Conservation (phyloP, 2,113 vertebrate genomes). For the Epinephelus cyanopodus region DNA sequence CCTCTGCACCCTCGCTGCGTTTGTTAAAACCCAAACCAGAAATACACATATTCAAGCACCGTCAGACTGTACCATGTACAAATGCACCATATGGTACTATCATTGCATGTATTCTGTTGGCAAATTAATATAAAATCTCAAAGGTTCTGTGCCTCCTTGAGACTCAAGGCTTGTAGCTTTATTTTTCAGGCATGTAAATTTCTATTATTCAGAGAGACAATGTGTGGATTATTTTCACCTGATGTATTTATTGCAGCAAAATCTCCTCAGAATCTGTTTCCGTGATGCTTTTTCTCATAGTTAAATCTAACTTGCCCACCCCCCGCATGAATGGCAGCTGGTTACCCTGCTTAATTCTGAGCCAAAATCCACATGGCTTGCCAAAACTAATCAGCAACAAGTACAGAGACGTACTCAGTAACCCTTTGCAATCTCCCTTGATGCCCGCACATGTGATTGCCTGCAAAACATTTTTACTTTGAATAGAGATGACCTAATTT, state of each 20-base stretch:
- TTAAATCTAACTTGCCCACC: conserved; percentile 11
- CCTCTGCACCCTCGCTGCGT: background rate
- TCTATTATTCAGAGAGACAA: background rate
- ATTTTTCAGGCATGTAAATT: background rate
- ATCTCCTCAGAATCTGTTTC: background rate
- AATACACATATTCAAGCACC: background rate
- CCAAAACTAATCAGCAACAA: conserved; percentile 58
- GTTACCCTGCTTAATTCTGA: conserved; percentile 15
- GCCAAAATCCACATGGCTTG: conserved; percentile 26
- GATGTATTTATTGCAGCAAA: background rate
- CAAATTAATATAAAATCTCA: background rate
- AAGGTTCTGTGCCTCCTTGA: background rate
- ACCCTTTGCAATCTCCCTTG: conserved; percentile 21
- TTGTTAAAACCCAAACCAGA: conserved; percentile 10
- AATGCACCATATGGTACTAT: background rate
- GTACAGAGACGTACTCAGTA: conserved; percentile 27
- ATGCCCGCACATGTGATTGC: conserved; percentile 8
- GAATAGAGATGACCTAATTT: conserved; percentile 15
- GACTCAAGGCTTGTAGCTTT: background rate
- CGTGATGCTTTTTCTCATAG: background rate
- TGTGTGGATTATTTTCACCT: background rate
- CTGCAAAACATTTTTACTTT: conserved; percentile 12
- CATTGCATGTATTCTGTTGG: background rate
- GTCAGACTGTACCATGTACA: background rate
- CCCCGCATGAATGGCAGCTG: conserved; percentile 37